phyloP scores from a whole-genome alignment of 1,140 invertebrate genomes.

The Drosophila arawakana region DNA sequence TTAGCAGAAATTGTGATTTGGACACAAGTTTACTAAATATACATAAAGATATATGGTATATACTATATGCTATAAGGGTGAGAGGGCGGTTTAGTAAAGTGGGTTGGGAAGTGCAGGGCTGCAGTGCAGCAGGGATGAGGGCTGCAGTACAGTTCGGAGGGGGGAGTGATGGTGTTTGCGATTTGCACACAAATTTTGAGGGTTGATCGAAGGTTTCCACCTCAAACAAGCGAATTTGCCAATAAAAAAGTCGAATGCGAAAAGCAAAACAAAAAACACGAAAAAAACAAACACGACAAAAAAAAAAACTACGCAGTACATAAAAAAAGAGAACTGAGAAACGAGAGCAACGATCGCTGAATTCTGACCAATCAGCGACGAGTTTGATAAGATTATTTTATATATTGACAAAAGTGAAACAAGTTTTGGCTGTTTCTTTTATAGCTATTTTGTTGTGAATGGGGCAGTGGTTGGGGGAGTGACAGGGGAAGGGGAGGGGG shows the following conservation, averaged over 20 bases:
- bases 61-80: background rate
- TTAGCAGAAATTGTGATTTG: background rate
- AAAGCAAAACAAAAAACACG: conserved; percentile 69
- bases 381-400: conserved; percentile 74
- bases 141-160: background rate
- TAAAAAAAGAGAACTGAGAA: conserved; percentile 43
- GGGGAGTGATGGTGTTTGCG: conserved; percentile 18
- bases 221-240: conserved; percentile 45
- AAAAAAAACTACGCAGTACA: conserved; percentile 74
- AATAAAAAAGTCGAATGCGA: conserved; percentile 70
- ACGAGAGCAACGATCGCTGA: conserved; percentile 49
- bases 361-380: conserved; percentile 61
- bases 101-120: background rate
- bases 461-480: background rate
- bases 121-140: background rate
- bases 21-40: background rate
- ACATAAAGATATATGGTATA: background rate
- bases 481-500: background rate
- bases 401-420: conserved; percentile 61
- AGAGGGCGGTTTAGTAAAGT: background rate
- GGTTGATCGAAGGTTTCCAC: conserved; percentile 26
- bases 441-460: background rate
- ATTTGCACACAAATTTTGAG: conserved; percentile 32
- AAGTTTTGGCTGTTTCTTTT: conserved; percentile 45
- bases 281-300: conserved; percentile 54